Evolutionary conservation across 2,113 vertebrate species (phyloP).

Genomic region (Dicaeum eximium): DNA sequence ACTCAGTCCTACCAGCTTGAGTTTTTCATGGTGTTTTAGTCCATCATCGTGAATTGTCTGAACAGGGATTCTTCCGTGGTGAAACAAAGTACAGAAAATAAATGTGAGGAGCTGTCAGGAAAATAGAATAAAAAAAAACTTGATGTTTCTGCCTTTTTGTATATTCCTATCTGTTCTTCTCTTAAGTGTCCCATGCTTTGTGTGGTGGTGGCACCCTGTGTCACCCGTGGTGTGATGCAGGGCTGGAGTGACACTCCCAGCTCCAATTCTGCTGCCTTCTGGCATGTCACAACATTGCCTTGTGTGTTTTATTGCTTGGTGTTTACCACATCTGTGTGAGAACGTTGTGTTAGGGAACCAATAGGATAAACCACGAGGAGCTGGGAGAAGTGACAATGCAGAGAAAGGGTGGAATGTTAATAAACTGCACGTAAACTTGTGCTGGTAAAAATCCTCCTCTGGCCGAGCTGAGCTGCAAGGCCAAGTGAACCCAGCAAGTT

Average conservation of each 20-base stretch:
- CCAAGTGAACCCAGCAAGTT: neutral
- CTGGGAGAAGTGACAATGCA: neutral
- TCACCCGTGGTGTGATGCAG: rapidly evolving
- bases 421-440: neutral
- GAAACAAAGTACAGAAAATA: neutral
- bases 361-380: neutral
- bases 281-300: neutral
- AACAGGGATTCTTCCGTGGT: neutral
- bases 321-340: neutral
- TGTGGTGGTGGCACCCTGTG: rapidly evolving
- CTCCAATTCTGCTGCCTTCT: neutral
- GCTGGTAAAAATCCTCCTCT: neutral
- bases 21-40: neutral
- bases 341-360: neutral
- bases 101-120: neutral
- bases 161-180: neutral
- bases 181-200: neutral
- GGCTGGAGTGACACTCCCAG: neutral
- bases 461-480: neutral
- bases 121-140: neutral
- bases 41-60: neutral
- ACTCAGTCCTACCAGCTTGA: neutral
- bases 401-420: neutral
- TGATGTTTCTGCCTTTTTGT: neutral
- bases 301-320: neutral